Base-by-base conservation (phyloP, 2,797 vertebrate species). In the Novumbra hubbsi region DNA sequence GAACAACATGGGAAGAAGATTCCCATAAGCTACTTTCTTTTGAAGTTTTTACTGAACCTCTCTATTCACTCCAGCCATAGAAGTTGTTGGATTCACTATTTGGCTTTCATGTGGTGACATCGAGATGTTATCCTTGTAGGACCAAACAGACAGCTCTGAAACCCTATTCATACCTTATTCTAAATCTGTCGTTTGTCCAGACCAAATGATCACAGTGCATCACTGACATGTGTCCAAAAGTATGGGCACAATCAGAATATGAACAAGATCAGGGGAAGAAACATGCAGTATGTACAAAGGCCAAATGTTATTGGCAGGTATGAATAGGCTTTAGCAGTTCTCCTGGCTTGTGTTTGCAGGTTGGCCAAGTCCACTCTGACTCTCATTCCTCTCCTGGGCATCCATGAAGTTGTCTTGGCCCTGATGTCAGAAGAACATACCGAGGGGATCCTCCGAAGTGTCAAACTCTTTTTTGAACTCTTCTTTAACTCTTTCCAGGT, bases 401-500 rank as follows among this genome's bases (percentile, higher is more conserved):
- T 92, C 78, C 91, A 93, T 34, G 90, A 91, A 72, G 82, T 90
- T 69, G 81, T 90, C 34, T 92, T 92, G 64, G 87, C 87, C 4
- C 77, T 90, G 64, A 73, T 89, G 71, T 81, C 83, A 7, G 87
- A 86, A 21, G 89, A 91, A 65, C 85, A 86, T 15, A 86, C 69
- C 0, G 78, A 79, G n/a, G 86, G 86, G 2, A 49, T 82, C 19
- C 67, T 92, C 48, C 81, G 75, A 12, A 83, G 80, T 28, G 64
- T 90, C 72, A 90, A 75, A 63, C 85, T 93, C 32, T 92, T 91
- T 64, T 85, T 90, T 41, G 83, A 92, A 14, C 83, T 92, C 50
- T 88, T 93, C 79, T 81, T 91, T 73, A 92, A 85, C 76, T 93
- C 92, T 55, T 89, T 92, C 74, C 90, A 92, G 86, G 91, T 92